phyloP scores from a whole-genome alignment of 1,140 invertebrate species.

The Lepidurus arcticus region DNA sequence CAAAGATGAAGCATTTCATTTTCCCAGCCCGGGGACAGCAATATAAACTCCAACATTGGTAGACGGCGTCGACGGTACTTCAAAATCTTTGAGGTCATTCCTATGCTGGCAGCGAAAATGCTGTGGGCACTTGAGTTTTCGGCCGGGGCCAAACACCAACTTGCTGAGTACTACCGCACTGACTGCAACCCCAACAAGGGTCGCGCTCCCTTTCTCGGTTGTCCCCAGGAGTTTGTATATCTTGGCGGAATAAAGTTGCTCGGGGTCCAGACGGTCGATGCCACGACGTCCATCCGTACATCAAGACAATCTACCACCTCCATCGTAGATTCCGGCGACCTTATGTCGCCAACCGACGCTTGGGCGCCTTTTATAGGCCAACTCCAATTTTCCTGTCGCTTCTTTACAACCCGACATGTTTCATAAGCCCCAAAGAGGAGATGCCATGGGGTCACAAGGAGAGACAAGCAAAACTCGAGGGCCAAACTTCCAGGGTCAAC shows the following conservation, averaged over 20 bases:
- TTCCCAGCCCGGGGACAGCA: not conserved
- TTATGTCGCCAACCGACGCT: slow-evolving; percentile 20
- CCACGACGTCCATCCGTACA: slow-evolving; percentile 20
- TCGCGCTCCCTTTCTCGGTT: not conserved
- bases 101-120: slow-evolving; percentile 3
- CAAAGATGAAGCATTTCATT: not conserved
- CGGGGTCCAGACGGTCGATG: not conserved
- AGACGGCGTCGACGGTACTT: slow-evolving; percentile 20
- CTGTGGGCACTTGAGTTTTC: slow-evolving; percentile 1
- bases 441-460: not conserved
- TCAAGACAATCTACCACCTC: slow-evolving; percentile 21
- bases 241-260: not conserved
- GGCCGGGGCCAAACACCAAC: not conserved
- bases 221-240: not conserved
- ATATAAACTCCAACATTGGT: not conserved
- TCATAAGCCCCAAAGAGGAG: slow-evolving; percentile 16
- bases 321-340: slow-evolving; percentile 20
- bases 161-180: not conserved
- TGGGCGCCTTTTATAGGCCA: slow-evolving; percentile 12
- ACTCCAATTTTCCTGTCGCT: slow-evolving; percentile 21
- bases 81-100: slow-evolving; percentile 1
- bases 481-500: not conserved
- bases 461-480: not conserved
- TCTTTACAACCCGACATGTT: slow-evolving; percentile 2
- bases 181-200: not conserved